A percentile compares a stretch with the other conserved stretches of the same genome.
Evolutionary conservation across 2,888 invertebrate genomes (phyloP).

Genomic region (Agrochola circellaris): DNA sequence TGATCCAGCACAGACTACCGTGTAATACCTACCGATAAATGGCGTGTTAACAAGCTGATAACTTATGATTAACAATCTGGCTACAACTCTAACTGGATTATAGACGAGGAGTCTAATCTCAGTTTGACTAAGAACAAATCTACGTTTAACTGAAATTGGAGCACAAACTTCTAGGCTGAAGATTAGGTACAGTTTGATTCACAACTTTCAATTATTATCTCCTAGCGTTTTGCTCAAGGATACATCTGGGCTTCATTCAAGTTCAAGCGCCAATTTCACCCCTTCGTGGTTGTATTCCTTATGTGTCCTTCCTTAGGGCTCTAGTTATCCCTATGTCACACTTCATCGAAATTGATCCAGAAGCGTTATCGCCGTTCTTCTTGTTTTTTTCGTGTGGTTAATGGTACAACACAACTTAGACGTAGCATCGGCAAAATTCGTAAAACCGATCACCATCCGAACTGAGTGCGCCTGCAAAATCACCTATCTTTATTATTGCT

Average conservation of each 20-base stretch:
- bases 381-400: too few relatives aligned
- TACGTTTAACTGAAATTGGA: conserved; percentile 21
- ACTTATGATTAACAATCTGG: conserved; percentile 45
- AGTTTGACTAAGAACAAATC: conserved; percentile 41
- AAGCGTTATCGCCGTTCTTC: background rate
- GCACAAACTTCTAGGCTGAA: conserved; percentile 11
- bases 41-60: conserved; percentile 55
- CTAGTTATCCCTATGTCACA: background rate
- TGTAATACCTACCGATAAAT: conserved; percentile 43
- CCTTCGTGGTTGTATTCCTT: background rate
- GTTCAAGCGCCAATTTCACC: background rate
- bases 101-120: conserved; percentile 41
- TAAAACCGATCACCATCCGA: too few relatives aligned
- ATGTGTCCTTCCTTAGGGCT: background rate
- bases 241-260: background rate
- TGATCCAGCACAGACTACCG: conserved; percentile 19
- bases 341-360: background rate
- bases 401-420: too few relatives aligned
- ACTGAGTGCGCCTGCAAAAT: too few relatives aligned
- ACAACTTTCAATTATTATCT: conserved; percentile 24
- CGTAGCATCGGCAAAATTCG: too few relatives aligned
- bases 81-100: conserved; percentile 51
- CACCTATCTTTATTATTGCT: too few relatives aligned
- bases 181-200: conserved; percentile 30
- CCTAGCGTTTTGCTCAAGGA: background rate